These are phyloP conservation scores for Nematopogon swammerdamellus DNA, from an alignment of 2,888 invertebrate species.

Conservation along the genomic window DNA sequence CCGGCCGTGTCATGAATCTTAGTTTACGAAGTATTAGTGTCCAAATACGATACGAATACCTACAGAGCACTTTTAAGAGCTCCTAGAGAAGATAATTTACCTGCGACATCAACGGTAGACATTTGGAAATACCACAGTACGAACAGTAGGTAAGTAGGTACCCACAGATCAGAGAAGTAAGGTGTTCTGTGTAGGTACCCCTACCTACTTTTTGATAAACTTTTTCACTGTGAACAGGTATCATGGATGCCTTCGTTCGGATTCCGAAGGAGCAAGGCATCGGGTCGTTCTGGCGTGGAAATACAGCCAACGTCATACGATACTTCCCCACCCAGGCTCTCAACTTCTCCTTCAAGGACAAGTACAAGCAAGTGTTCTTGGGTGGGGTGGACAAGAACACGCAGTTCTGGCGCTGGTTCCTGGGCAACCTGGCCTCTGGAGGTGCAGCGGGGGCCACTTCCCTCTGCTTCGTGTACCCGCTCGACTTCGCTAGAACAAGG, in stretches of 20 bases:
- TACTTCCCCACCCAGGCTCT: conserved; percentile 94
- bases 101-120: no score
- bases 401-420: conserved; percentile 84
- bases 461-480: conserved; percentile 88
- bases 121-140: no score
- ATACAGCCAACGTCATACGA: conserved; percentile 89
- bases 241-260: conserved; percentile 78
- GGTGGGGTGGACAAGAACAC: conserved; percentile 84
- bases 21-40: no score
- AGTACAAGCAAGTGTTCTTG: conserved; percentile 85
- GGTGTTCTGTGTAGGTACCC: no score
- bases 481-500: conserved; percentile 92
- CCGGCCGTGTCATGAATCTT: no score
- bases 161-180: no score
- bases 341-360: conserved; percentile 86
- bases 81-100: no score
- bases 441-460: conserved; percentile 94
- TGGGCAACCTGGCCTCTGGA: conserved; percentile 87
- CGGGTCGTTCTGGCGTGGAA: conserved; percentile 87
- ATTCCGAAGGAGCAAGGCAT: conserved; percentile 87
- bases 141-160: no score
- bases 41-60: no score
- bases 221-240: conserved; percentile 52
- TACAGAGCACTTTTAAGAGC: no score
- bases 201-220: no score